A percentile compares a stretch with the other conserved stretches of the same genome.
phyloP scores from a whole-genome alignment of 2,888 invertebrate genomes.

The Lissonota sp. region DNA sequence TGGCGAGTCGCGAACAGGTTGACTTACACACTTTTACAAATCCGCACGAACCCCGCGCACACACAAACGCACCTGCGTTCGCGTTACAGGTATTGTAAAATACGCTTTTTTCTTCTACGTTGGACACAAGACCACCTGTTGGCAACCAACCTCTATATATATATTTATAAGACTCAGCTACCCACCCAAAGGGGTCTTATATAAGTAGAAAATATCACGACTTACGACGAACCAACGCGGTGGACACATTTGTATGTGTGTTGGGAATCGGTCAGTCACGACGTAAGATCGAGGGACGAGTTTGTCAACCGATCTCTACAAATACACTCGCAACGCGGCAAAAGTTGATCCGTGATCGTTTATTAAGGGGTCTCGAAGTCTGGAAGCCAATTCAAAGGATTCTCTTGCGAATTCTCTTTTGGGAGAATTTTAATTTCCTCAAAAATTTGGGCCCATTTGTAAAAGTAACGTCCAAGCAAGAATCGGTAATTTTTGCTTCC shows the following conservation, averaged over 20 bases:
- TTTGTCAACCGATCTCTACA: conserved; percentile 27
- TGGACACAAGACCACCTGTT: conserved; percentile 56
- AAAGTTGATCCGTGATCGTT: too few species aligned
- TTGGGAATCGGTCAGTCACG: conserved; percentile 42
- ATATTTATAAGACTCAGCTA: conserved; percentile 40
- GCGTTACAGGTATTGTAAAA: neutral
- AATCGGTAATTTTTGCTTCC: too few species aligned
- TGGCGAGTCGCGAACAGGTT: conserved; percentile 46
- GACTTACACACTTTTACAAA: neutral
- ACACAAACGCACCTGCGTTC: neutral
- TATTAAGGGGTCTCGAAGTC: neutral
- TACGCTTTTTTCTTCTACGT: conserved; percentile 59
- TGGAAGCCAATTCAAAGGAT: conserved; percentile 6
- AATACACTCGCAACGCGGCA: neutral
- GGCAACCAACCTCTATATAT: conserved; percentile 43
- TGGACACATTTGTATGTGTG: conserved; percentile 30
- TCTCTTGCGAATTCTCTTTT: neutral
- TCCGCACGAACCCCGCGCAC: neutral
- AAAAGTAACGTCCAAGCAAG: too few species aligned
- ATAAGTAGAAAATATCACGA: conserved; percentile 69
- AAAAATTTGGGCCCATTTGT: too few species aligned
- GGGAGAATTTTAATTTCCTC: too few species aligned
- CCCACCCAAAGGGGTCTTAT: conserved; percentile 68
- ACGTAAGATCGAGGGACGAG: conserved; percentile 44
- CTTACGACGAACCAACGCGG: conserved; percentile 46